Conservation (phyloP, 2,113 vertebrate species). For the human region GRCh38 chrX:65039501-65040000, state of each 20-base stretch:
- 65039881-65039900: neutral
- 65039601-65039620: neutral
- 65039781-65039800: neutral
- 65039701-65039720: conserved; percentile 29
- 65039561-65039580: conserved; percentile 23
- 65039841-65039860: conserved; percentile 2
- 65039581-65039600: neutral
- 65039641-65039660: conserved; percentile 32
- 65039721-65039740: neutral
- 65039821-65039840: neutral
- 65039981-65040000: neutral
- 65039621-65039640: conserved; percentile 33
- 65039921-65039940: conserved; percentile 20
- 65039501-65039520: neutral
- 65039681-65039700: neutral
- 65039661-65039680: conserved; percentile 22
- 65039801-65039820: neutral
- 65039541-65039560: conserved; percentile 8
- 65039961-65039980: neutral
- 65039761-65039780: conserved; percentile 29
- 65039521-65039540: neutral
- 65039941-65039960: neutral
- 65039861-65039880: neutral
- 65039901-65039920: neutral
- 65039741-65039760: neutral